Conservation (phyloP, 2,113 vertebrate genomes). For the Psittacula cyanocephala region DNA sequence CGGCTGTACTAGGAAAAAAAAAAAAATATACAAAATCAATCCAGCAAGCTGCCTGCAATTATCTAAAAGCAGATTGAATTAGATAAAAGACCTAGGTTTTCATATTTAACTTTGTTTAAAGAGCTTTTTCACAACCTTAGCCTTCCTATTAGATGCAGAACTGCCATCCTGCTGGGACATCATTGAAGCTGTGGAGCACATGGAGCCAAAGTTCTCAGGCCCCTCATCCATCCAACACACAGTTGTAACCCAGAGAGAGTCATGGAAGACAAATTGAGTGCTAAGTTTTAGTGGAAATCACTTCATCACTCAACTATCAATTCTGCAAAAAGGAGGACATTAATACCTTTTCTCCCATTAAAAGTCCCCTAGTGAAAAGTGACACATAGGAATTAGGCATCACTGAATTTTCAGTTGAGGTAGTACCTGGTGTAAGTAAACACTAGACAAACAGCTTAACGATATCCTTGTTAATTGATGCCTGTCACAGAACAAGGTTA, state of each 20-base stretch:
- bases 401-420: not conserved
- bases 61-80: not conserved
- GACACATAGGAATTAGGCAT: rapidly evolving
- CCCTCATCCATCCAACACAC: rapidly evolving
- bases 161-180: not conserved
- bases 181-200: not conserved
- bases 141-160: not conserved
- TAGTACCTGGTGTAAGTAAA: not conserved
- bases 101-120: not conserved
- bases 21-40: not conserved
- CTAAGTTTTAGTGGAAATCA: not conserved
- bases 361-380: not conserved
- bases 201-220: not conserved
- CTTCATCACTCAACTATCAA: rapidly evolving
- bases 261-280: not conserved
- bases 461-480: not conserved
- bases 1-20: not conserved
- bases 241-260: rapidly evolving
- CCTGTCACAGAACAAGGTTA: rapidly evolving
- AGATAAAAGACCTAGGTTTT: not conserved
- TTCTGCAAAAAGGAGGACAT: not conserved
- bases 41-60: not conserved
- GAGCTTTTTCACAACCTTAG: not conserved
- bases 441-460: not conserved
- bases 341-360: not conserved